Conservation (phyloP, 2,113 vertebrate genomes). For the Epinephelus fuscoguttatus region DNA sequence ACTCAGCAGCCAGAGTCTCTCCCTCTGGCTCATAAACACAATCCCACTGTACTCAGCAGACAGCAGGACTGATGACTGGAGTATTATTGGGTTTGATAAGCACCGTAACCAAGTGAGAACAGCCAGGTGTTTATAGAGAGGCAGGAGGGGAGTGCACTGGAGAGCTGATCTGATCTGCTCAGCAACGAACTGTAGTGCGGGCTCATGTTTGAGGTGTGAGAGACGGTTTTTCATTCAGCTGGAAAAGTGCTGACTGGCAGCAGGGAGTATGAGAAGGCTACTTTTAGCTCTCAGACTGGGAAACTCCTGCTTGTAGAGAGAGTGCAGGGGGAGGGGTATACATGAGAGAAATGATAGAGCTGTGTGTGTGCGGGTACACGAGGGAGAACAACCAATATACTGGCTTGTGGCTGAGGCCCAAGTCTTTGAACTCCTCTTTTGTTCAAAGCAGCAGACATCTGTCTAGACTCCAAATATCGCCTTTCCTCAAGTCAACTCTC, state of each 20-base stretch:
- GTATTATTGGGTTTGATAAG: constrained; percentile 56
- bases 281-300: constrained; percentile 68
- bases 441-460: constrained; percentile 73
- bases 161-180: constrained; percentile 23
- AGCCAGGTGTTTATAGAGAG: constrained; percentile 59
- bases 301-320: constrained; percentile 43
- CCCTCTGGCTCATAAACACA: constrained; percentile 61
- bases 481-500: constrained; percentile 53
- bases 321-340: constrained; percentile 14
- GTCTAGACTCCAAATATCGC: constrained; percentile 69
- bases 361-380: constrained; percentile 16
- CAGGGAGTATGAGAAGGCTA: constrained; percentile 54
- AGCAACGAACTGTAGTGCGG: not conserved
- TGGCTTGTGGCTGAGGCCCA: constrained; percentile 50
- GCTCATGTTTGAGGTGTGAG: constrained; percentile 52
- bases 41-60: constrained; percentile 70
- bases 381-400: constrained; percentile 44
- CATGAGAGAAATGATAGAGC: constrained; percentile 19
- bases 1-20: constrained; percentile 39
- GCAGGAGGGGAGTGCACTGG: constrained; percentile 1
- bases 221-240: constrained; percentile 66
- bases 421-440: constrained; percentile 73
- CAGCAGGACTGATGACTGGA: constrained; percentile 69
- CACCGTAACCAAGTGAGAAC: constrained; percentile 33
- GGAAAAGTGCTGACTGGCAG: constrained; percentile 73